These are phyloP conservation scores for Regulus satrapa DNA, from an alignment of 2,113 vertebrate genomes.

Conservation along the genomic window DNA sequence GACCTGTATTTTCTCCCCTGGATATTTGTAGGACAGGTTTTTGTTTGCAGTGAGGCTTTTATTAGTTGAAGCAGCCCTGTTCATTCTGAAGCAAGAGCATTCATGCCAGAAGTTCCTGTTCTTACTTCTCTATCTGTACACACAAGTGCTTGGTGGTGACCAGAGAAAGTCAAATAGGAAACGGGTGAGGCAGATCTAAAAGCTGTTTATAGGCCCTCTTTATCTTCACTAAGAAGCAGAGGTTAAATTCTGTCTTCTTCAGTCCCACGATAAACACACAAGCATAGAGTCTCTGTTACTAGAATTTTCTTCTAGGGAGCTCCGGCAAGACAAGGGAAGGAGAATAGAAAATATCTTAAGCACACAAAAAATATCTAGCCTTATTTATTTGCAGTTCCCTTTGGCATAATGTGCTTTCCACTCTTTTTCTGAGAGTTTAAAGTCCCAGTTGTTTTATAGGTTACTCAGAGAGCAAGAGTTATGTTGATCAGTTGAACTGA, in stretches of 20 bases:
- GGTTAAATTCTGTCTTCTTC: not conserved
- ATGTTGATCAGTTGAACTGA: not conserved
- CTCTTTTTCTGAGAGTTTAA: not conserved
- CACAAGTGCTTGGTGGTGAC: not conserved
- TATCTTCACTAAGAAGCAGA: not conserved
- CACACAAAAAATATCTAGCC: not conserved
- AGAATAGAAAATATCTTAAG: not conserved
- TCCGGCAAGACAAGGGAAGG: not conserved
- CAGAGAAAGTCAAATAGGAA: not conserved
- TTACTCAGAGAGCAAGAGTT: not conserved
- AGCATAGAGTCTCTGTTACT: not conserved
- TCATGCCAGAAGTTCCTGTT: not conserved
- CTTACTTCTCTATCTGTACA: not conserved
- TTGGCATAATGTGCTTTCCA: not conserved
- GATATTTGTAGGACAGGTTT: not conserved
- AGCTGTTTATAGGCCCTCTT: not conserved
- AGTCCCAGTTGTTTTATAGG: not conserved
- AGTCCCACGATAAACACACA: accelerated
- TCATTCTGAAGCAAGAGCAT: not conserved
- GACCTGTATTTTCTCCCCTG: not conserved
- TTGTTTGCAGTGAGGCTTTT: not conserved
- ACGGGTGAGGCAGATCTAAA: not conserved
- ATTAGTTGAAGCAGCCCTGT: not conserved
- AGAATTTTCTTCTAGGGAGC: not conserved
- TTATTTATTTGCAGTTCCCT: not conserved